Base-by-base conservation (phyloP, 2,888 invertebrate genomes). In the Thelaira solivaga region DNA sequence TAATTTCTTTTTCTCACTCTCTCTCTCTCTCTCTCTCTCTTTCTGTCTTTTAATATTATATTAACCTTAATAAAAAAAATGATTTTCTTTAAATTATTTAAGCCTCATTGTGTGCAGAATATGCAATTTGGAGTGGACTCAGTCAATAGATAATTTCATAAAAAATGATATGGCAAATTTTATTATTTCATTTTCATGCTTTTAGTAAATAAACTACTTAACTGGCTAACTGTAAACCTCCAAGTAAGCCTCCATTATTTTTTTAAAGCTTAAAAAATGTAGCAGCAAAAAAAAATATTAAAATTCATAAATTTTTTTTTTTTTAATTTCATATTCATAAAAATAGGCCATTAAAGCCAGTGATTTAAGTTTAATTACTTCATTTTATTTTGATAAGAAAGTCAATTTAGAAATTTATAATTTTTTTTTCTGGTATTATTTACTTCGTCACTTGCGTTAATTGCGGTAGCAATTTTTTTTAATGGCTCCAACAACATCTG, bases 1-100 rank as follows among this genome's bases (percentile, higher is more conserved):
- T n/a, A n/a, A n/a, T n/a, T n/a, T n/a, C n/a, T n/a, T n/a, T n/a
- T n/a, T n/a, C n/a, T n/a, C n/a, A n/a, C n/a, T n/a, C n/a, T n/a
- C n/a, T n/a, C n/a, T n/a, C n/a, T n/a, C n/a, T n/a, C n/a, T n/a
- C n/a, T n/a, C n/a, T n/a, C n/a, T n/a, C n/a, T n/a, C n/a, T n/a
- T n/a, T n/a, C n/a, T n/a, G n/a, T n/a, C n/a, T n/a, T n/a, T n/a
- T n/a, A n/a, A n/a, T n/a, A n/a, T n/a, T n/a, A n/a, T n/a, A n/a
- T n/a, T n/a, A n/a, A n/a, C n/a, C n/a, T 41, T 11, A 6, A 2
- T 13, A 43, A 61, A 71, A 34, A 11, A 55, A 72, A 43, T 20
- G 20, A 29, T 47, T 47, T 55, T 16, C 39, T 55, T 39, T 20
- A 71, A 71, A 76, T 71, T 65, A 59, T 57, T n/a, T n/a, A n/a